These are phyloP conservation scores for Vanessa cardui DNA, from an alignment of 2,888 invertebrate genomes.

Conservation along the genomic window DNA sequence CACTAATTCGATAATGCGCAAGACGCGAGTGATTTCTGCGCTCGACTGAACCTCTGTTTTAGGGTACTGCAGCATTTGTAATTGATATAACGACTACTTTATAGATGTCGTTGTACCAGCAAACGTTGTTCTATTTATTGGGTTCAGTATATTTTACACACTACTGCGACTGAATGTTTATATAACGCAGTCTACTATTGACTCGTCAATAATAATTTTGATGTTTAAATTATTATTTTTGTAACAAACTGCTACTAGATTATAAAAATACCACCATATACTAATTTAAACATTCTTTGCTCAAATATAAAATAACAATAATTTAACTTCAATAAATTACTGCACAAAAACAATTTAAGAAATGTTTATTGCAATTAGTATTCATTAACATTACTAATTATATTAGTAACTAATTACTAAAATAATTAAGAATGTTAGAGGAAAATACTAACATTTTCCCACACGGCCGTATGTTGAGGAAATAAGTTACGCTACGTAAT, in stretches of 20 bases:
- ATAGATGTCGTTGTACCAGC: constrained; percentile 18
- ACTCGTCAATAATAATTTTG: too few species aligned
- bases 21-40: constrained; percentile 61
- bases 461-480: constrained; percentile 46
- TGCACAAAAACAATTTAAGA: too few species aligned
- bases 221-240: too few species aligned
- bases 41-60: constrained; percentile 58
- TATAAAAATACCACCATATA: too few species aligned
- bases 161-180: neutral
- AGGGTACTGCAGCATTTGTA: constrained; percentile 45
- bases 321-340: too few species aligned
- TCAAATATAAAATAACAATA: too few species aligned
- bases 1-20: constrained; percentile 75
- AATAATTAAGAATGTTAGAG: too few species aligned
- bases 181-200: neutral
- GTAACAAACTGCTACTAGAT: too few species aligned
- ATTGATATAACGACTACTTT: constrained; percentile 46
- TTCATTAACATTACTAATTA: too few species aligned
- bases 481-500: constrained; percentile 57
- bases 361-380: too few species aligned
- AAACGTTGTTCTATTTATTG: constrained; percentile 6
- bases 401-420: neutral
- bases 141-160: neutral
- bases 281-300: too few species aligned
- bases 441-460: neutral